Base-by-base conservation (phyloP, 2,797 vertebrate species). In the Danionella dracula region DNA sequence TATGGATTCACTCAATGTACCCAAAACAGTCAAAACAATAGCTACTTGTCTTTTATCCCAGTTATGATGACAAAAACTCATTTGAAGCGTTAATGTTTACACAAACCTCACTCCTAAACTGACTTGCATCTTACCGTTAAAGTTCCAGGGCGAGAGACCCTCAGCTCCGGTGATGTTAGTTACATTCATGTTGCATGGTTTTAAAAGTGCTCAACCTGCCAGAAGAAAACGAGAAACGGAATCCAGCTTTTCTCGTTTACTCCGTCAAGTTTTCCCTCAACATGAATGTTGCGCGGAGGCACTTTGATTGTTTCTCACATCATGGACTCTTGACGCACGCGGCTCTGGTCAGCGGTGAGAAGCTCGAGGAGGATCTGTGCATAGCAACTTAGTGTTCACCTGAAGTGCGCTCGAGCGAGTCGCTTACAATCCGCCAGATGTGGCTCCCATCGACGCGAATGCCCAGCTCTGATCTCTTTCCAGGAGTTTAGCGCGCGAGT, bases 181-280 rank as follows among this genome's bases (percentile, higher is more conserved):
- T 68, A 74, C 56, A 76, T 76, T 80, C 80, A 82, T 82, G 31
- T 75, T 79, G 76, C 78, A 80, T 82, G 66, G 21, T 74, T 72
- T 72, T 63, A 62, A 70, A 62, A 75, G 35, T 46, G 50, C 64
- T 70, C 55, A 67, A 49, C 40, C 50, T 60, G 51, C 15, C 40
- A 54, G 31, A 66, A 48, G 34, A 50, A 44, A 53, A 40, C 41
- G 7, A 5, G 41, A 48, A 19, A 65, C 54, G 23, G 59, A 72
- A 64, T 66, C 65, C 72, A 60, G 37, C 32, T 51, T 69, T 57
- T 10, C 16, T 49, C 35, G 41, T 44, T 71, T 51, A 66, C 70
- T 49, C 42, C 53, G 45, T 41, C n/a, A 60, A 46, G 61, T 64
- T 63, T 49, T 42, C 61, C 59, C 55, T 73, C 37, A 20, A 35